Conservation (phyloP, 2,113 vertebrate genomes). For the Vanacampus margaritifer region DNA sequence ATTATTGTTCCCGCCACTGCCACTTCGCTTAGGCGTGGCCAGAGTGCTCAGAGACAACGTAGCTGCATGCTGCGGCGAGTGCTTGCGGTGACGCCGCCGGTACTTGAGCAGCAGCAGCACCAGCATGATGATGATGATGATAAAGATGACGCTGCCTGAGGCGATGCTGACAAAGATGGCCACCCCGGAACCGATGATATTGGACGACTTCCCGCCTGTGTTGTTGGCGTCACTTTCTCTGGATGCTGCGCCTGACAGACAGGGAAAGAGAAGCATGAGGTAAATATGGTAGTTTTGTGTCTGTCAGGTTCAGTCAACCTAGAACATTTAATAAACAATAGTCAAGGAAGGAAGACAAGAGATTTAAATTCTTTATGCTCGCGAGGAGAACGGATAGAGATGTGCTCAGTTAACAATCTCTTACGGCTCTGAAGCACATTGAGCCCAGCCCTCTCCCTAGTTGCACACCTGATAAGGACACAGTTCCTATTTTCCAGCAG, state of each 20-base stretch:
- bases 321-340: too few species aligned
- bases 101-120: conserved; percentile 96
- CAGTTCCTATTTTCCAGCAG: too few species aligned
- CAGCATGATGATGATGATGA: conserved; percentile 97
- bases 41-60: conserved; percentile 94
- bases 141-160: conserved; percentile 95
- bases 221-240: conserved; percentile 67
- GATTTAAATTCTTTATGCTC: too few species aligned
- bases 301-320: too few species aligned
- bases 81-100: conserved; percentile 92
- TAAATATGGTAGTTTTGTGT: neutral
- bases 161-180: conserved; percentile 96
- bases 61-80: conserved; percentile 91
- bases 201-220: conserved; percentile 79
- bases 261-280: neutral
- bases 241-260: conserved; percentile 39
- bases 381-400: too few species aligned
- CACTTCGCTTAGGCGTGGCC: conserved; percentile 93
- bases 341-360: too few species aligned
- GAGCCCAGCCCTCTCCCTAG: too few species aligned
- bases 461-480: too few species aligned
- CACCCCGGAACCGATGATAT: conserved; percentile 89
- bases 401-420: too few species aligned
- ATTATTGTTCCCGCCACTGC: conserved; percentile 87
- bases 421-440: too few species aligned